Base-by-base conservation (phyloP, 2,888 invertebrate species). In the Archips crataeganus region DNA sequence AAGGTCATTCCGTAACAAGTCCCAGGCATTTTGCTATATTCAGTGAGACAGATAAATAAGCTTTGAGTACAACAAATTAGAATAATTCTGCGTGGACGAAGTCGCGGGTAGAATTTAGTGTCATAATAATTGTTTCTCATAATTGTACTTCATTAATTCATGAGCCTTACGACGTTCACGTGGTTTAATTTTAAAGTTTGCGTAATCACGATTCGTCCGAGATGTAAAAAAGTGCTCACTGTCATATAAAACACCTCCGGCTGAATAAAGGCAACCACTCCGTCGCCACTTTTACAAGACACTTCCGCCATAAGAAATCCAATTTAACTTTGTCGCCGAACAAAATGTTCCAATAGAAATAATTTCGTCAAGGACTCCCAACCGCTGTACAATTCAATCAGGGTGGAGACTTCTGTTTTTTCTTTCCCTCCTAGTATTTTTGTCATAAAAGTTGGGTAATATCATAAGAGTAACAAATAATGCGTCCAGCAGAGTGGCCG, bases 261-360 rank as follows among this genome's bases (percentile, higher is more conserved):
- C 84, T 82, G 88, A 87, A 91, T 90, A 90, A 90, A 90, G 80
- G 83, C 85, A 81, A 85, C 88, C 88, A 86, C 87, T 84, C 79
- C 79, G 83, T 82, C 86, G 87, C 86, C 87, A 88, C 88, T 90
- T 89, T 85, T 83, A 83, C 84, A 82, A 80, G 79, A 85, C 89
- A 88, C 89, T 90, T 88, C 85, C 88, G 88, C 91, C 90, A 91
- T 93, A 93, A 93, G 92, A 93, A 93, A 93, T 93, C 91, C 92
- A 93, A 93, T 93, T 93, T 93, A 93, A 93, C 93, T 93, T 93
- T 90, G 90, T 89, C 92, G 85, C 87, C 87, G 92, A 89, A 91
- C 92, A 91, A 90, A 92, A 92, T 92, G 92, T 88, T 92, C 88
- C 92, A 90, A 91, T 93, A 91, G 91, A 93, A 92, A 93, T 93